phyloP scores from a whole-genome alignment of 35 echinoderm and acorn worm species.

The Apostichopus parvimensis region DNA sequence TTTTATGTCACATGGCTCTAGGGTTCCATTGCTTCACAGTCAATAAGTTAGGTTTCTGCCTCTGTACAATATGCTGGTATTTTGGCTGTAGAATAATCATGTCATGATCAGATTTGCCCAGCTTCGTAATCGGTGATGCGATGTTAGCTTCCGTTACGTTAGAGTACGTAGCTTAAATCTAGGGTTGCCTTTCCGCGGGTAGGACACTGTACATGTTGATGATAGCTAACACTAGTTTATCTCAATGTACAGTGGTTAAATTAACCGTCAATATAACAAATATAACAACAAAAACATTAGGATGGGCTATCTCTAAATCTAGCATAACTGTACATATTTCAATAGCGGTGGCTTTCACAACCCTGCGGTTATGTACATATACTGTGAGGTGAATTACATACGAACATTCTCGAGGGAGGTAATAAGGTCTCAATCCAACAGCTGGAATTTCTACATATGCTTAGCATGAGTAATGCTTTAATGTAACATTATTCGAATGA shows the following conservation, averaged over 20 bases:
- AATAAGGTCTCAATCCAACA: too few relatives aligned
- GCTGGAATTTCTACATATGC: too few relatives aligned
- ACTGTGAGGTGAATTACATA: too few relatives aligned
- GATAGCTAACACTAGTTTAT: background rate
- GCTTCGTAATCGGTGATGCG: background rate
- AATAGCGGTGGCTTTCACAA: too few relatives aligned
- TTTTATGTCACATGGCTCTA: background rate
- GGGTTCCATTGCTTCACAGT: background rate
- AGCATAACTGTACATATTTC: too few relatives aligned
- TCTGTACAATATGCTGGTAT: constrained; percentile 50
- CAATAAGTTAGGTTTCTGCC: constrained; percentile 28
- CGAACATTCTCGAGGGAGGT: too few relatives aligned
- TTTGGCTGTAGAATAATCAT: constrained; percentile 44
- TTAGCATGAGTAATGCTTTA: too few relatives aligned
- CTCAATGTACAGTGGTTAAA: constrained; percentile 13
- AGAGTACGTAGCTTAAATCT: background rate
- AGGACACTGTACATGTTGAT: background rate
- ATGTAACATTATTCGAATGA: too few relatives aligned
- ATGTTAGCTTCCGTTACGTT: background rate
- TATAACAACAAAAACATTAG: too few relatives aligned
- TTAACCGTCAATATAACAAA: background rate
- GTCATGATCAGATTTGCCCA: constrained; percentile 49
- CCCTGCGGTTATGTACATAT: too few relatives aligned
- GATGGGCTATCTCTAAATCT: too few relatives aligned
- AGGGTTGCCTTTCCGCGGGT: background rate